Evolutionary conservation across 2,888 invertebrate genomes (phyloP).

Genomic region (Marasmarcha lunaedactyla): DNA sequence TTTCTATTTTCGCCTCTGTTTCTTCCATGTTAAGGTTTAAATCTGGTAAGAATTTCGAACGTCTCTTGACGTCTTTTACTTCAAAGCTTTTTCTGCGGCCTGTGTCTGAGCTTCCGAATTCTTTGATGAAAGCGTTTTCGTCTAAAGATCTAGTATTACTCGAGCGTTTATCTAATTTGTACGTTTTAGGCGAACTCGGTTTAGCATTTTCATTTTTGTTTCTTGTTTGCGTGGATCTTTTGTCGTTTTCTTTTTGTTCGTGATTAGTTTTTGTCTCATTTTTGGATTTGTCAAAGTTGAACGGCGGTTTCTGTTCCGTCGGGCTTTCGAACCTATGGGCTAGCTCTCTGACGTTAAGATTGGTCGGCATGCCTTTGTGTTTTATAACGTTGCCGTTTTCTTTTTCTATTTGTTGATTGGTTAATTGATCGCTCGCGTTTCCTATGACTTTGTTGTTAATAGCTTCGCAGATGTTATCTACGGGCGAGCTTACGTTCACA

Average conservation of each 20-base stretch:
- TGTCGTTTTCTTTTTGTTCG: conserved; percentile 35
- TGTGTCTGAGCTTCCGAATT: conserved; percentile 60
- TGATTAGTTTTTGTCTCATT: conserved; percentile 46
- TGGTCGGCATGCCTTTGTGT: conserved; percentile 21
- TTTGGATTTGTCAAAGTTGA: conserved; percentile 66
- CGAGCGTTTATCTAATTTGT: conserved; percentile 69
- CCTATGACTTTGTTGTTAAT: conserved; percentile 13
- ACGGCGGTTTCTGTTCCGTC: conserved; percentile 67
- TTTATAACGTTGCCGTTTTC: conserved; percentile 49
- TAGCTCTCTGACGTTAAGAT: conserved; percentile 71
- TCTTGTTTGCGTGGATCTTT: conserved; percentile 26
- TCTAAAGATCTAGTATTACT: conserved; percentile 77
- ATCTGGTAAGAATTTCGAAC: conserved; percentile 63
- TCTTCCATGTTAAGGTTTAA: conserved; percentile 47
- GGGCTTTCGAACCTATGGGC: conserved; percentile 76
- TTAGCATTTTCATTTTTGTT: conserved; percentile 24
- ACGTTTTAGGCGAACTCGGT: conserved; percentile 73
- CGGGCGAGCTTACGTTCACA: conserved; percentile 22
- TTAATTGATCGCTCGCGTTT: conserved; percentile 19
- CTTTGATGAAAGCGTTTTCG: conserved; percentile 79
- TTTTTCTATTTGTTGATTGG: conserved; percentile 22
- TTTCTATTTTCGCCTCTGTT: conserved; percentile 29
- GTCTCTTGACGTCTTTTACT: conserved; percentile 72
- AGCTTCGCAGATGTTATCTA: background rate
- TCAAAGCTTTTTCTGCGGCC: conserved; percentile 74